Conservation (phyloP, 2,888 invertebrate species). For the Netelia inedita region DNA sequence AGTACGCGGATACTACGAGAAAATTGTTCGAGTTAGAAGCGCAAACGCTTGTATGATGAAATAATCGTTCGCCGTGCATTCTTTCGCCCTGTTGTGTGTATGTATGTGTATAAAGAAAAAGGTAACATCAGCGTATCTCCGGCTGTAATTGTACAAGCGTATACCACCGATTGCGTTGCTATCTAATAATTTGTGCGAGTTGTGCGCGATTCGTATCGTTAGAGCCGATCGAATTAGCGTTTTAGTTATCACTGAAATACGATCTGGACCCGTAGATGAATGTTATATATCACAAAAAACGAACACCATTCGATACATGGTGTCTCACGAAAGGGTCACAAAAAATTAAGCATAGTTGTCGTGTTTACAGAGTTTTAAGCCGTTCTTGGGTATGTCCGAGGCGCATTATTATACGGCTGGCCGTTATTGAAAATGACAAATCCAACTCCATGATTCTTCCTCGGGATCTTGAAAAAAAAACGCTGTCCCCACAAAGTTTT, state of each 20-base stretch:
- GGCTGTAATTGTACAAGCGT: neutral
- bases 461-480: neutral
- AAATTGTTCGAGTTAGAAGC: slow-evolving; percentile 30
- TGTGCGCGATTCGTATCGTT: slow-evolving; percentile 7
- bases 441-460: slow-evolving; percentile 9
- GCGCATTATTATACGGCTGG: slow-evolving; percentile 54
- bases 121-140: neutral
- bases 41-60: slow-evolving; percentile 31
- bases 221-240: slow-evolving; percentile 26
- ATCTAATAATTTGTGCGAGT: neutral
- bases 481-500: slow-evolving; percentile 3
- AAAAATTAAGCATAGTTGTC: slow-evolving; percentile 23
- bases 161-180: neutral
- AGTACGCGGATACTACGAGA: slow-evolving; percentile 38
- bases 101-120: slow-evolving; percentile 3
- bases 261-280: slow-evolving; percentile 16
- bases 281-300: slow-evolving; percentile 10
- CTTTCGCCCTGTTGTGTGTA: slow-evolving; percentile 14
- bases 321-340: neutral
- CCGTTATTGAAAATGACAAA: slow-evolving; percentile 43
- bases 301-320: slow-evolving; percentile 21
- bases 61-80: slow-evolving; percentile 29
- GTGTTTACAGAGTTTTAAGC: slow-evolving; percentile 21
- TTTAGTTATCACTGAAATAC: slow-evolving; percentile 1
- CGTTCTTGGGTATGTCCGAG: slow-evolving; percentile 11